A percentile compares a stretch with the other conserved stretches of the same genome.
Evolutionary conservation across 92 coral and sea anemone genomes (phyloP).

Genomic region (Epizoanthus illoricatus): DNA sequence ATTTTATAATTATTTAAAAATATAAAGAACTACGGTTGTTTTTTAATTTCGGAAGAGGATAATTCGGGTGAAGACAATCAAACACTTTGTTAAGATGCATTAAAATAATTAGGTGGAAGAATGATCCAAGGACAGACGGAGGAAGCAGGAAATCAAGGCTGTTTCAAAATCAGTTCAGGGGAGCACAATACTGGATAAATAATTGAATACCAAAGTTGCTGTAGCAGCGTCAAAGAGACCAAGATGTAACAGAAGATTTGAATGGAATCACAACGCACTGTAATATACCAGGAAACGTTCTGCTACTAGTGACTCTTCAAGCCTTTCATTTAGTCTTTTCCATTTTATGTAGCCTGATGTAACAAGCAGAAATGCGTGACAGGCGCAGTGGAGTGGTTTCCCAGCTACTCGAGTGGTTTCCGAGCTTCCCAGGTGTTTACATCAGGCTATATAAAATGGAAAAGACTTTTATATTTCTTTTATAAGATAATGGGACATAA

Average conservation of each 20-base stretch:
- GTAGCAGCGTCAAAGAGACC: slow-evolving; percentile 40
- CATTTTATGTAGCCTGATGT: no score
- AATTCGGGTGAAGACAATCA: not conserved
- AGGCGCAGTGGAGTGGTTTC: no score
- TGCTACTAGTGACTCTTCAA: no score
- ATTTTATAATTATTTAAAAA: slow-evolving; percentile 6
- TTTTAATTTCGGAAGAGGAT: not conserved
- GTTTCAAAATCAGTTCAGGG: not conserved
- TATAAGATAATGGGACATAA: no score
- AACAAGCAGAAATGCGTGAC: no score
- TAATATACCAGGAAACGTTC: no score
- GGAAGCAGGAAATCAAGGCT: slow-evolving; percentile 14
- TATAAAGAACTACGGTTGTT: not conserved
- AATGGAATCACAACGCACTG: not conserved
- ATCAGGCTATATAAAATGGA: no score
- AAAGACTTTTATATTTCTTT: no score
- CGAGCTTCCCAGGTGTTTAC: no score
- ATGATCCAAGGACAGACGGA: not conserved
- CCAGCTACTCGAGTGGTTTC: no score
- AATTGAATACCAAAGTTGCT: slow-evolving; percentile 34
- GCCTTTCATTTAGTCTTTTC: no score
- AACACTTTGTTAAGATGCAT: not conserved
- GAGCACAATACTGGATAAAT: slow-evolving; percentile 25
- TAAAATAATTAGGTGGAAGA: not conserved
- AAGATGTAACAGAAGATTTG: not conserved